Conservation (phyloP, 2,113 vertebrate genomes). For the Madoqua kirkii region DNA sequence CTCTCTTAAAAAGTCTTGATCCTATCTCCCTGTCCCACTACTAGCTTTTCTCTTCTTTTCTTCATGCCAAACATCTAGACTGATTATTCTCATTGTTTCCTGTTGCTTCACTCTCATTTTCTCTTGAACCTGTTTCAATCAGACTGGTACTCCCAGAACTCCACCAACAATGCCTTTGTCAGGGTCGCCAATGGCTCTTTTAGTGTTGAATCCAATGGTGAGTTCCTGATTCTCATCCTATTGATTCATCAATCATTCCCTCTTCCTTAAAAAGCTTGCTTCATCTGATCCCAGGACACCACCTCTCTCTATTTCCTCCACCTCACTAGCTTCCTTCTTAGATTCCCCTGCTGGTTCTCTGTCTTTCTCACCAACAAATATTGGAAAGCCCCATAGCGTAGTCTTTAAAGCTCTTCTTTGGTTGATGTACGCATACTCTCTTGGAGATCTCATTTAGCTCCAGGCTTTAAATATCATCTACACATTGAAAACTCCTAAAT, state of each 20-base stretch:
- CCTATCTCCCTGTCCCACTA: not conserved
- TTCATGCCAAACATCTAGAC: not conserved
- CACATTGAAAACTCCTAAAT: not conserved
- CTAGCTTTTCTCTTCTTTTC: not conserved
- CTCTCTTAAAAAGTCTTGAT: not conserved
- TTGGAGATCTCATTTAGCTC: not conserved
- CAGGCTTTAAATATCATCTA: not conserved
- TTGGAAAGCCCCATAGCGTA: not conserved
- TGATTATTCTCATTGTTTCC: not conserved
- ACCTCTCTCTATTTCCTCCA: not conserved
- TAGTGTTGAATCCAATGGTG: not conserved
- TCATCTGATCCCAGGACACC: not conserved
- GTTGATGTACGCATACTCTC: not conserved
- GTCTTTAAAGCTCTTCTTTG: not conserved
- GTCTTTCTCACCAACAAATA: not conserved
- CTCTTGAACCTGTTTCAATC: not conserved
- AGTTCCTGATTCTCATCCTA: not conserved
- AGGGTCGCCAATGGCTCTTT: not conserved
- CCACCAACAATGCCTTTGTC: not conserved
- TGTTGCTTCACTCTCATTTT: not conserved
- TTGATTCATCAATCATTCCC: not conserved
- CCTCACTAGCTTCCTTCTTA: not conserved
- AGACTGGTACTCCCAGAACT: not conserved
- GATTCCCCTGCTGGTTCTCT: not conserved
- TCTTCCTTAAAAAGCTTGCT: not conserved